Evolutionary conservation across 1,140 invertebrate species (phyloP).

Genomic region (Philaenus spumarius): DNA sequence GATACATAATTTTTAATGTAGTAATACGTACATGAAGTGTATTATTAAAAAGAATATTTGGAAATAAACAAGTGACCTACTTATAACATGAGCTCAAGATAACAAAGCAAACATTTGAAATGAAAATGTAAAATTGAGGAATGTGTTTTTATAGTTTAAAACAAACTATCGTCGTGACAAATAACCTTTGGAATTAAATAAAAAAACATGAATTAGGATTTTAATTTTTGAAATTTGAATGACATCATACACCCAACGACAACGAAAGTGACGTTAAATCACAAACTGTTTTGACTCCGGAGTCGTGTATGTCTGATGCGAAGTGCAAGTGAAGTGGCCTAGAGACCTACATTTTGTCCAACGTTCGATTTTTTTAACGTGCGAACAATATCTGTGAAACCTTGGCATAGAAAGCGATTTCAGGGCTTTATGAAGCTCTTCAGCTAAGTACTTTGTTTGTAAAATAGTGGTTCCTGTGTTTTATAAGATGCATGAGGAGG

Average conservation of each 20-base stretch:
- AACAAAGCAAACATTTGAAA: too few species aligned
- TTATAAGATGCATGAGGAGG: constrained; percentile 25
- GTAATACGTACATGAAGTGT: too few species aligned
- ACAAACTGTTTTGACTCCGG: constrained; percentile 36
- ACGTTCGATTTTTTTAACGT: constrained; percentile 20
- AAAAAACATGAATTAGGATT: too few species aligned
- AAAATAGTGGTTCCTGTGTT: not conserved
- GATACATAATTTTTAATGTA: too few species aligned
- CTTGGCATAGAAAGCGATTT: constrained; percentile 18
- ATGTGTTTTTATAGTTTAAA: too few species aligned
- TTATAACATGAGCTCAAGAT: too few species aligned
- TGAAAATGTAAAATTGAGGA: too few species aligned
- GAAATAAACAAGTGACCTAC: too few species aligned
- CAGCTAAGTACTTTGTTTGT: constrained; percentile 10
- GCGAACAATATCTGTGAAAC: constrained; percentile 4
- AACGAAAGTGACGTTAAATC: constrained; percentile 22
- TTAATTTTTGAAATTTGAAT: too few species aligned
- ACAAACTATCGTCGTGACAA: too few species aligned
- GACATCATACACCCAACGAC: not conserved
- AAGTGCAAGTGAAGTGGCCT: constrained; percentile 62
- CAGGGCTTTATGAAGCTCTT: constrained; percentile 13
- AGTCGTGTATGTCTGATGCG: constrained; percentile 43
- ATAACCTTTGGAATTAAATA: too few species aligned
- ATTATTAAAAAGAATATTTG: too few species aligned
- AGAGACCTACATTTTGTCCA: constrained; percentile 55